Evolutionary conservation across 2,797 vertebrate species (phyloP).

Genomic region (Spinus olivaceus): DNA sequence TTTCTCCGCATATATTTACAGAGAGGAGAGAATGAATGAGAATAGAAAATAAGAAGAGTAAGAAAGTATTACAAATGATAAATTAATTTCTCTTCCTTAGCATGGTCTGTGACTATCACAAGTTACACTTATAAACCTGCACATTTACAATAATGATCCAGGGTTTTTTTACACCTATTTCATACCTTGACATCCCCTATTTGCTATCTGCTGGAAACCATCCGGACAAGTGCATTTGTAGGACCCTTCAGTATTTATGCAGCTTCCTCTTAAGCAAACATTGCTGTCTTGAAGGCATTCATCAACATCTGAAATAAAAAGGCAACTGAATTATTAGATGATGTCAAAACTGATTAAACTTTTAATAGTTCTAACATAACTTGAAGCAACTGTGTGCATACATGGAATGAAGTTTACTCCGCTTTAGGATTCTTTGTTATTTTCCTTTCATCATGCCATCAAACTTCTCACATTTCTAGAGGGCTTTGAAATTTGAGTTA

Average conservation of each 20-base stretch:
- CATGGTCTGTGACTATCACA: background rate
- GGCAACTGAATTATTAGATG: background rate
- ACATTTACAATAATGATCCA: background rate
- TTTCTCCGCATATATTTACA: background rate
- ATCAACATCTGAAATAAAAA: slow-evolving; percentile 86
- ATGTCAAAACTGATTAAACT: background rate
- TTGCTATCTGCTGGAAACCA: slow-evolving; percentile 83
- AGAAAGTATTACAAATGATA: background rate
- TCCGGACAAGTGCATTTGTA: slow-evolving; percentile 87
- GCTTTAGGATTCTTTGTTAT: background rate
- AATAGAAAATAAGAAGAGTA: background rate
- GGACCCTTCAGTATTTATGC: slow-evolving; percentile 89
- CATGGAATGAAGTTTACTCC: background rate
- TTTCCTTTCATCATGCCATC: background rate
- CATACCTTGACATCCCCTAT: slow-evolving; percentile 87
- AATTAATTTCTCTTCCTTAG: background rate
- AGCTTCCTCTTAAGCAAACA: slow-evolving; percentile 83
- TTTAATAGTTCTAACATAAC: background rate
- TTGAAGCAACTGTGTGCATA: background rate
- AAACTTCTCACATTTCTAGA: background rate
- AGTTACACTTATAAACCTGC: background rate
- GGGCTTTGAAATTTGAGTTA: background rate
- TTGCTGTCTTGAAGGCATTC: slow-evolving; percentile 83
- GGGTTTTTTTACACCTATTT: background rate
- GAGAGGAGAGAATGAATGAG: background rate